Evolutionary conservation across 1,140 invertebrate species (phyloP).

Genomic region (Listronotus bonariensis): DNA sequence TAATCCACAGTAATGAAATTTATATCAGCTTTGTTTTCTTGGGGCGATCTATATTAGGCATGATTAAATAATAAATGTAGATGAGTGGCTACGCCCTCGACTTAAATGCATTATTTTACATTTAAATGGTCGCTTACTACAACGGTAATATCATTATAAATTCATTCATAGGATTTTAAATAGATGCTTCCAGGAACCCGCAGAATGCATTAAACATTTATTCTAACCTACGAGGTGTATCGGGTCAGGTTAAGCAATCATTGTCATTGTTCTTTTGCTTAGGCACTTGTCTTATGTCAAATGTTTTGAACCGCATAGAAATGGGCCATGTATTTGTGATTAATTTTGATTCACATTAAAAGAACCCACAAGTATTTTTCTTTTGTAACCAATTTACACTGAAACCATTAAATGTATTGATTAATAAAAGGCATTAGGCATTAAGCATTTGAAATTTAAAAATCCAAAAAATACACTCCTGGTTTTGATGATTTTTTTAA

Average conservation of each 20-base stretch:
- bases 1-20: slow-evolving; percentile 25
- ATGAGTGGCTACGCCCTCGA: slow-evolving; percentile 33
- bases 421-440: no score
- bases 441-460: no score
- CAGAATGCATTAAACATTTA: slow-evolving; percentile 18
- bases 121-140: slow-evolving; percentile 31
- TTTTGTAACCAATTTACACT: no score
- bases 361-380: no score
- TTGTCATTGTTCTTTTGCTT: neutral
- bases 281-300: no score
- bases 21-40: slow-evolving; percentile 21
- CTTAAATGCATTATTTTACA: slow-evolving; percentile 34
- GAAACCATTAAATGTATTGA: no score
- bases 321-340: no score
- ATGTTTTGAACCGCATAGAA: no score
- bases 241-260: slow-evolving; percentile 24
- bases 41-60: slow-evolving; percentile 22
- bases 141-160: slow-evolving; percentile 29
- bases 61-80: slow-evolving; percentile 38
- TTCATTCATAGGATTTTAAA: slow-evolving; percentile 33
- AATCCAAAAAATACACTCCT: no score
- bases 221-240: slow-evolving; percentile 15
- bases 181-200: slow-evolving; percentile 26
- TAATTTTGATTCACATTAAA: no score
- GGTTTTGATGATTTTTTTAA: no score